Conservation (phyloP, 2,797 vertebrate genomes). For the Girardinus metallicus region DNA sequence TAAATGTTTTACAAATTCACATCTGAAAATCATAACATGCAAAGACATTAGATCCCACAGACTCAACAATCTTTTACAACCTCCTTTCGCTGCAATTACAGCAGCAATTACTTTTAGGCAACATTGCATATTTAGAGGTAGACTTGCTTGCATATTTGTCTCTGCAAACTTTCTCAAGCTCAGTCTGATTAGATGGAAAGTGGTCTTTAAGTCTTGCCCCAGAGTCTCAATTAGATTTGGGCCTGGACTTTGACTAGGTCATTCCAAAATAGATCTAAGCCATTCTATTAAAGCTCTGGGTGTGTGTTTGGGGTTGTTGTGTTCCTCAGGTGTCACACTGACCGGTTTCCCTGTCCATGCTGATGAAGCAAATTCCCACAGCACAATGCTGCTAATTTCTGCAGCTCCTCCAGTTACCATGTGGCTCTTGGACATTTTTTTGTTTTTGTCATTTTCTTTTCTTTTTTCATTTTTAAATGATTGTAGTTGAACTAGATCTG, state of each 20-base stretch:
- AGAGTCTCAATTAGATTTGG: neutral
- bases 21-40: neutral
- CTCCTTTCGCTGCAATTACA: neutral
- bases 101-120: neutral
- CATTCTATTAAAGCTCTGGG: neutral
- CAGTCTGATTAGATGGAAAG: neutral
- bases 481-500: neutral
- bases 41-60: neutral
- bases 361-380: neutral
- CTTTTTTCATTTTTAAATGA: neutral
- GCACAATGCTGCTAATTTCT: neutral
- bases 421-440: neutral
- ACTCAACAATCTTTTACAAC: neutral
- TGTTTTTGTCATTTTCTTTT: neutral
- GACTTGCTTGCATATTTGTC: neutral
- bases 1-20: neutral
- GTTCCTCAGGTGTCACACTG: neutral
- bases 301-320: neutral
- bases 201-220: neutral
- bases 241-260: neutral
- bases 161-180: neutral
- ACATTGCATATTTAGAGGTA: neutral
- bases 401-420: neutral
- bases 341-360: neutral
- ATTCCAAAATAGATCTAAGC: neutral